A percentile compares a stretch with the other conserved stretches of the same genome.
Conservation (phyloP, 2,113 vertebrate species). For the Genyomyrus donnyi region DNA sequence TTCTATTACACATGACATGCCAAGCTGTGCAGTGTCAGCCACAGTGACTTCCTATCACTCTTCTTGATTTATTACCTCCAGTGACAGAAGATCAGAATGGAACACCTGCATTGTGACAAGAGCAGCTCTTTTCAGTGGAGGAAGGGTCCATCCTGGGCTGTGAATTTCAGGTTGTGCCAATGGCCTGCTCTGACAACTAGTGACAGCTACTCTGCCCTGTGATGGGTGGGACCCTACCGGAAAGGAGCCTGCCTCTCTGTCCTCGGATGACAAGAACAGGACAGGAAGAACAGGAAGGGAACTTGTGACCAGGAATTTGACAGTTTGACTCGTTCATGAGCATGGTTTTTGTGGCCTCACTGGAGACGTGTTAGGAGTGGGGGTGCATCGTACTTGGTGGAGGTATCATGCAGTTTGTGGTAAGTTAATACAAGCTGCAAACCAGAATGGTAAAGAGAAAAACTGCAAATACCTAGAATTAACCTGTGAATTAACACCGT, state of each 20-base stretch:
- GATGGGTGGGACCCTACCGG: not conserved
- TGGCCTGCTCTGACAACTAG: not conserved
- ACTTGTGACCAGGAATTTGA: not conserved
- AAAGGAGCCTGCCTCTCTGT: not conserved
- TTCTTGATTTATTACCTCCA: constrained; percentile 11
- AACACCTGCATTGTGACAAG: constrained; percentile 1
- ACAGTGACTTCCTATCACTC: not conserved
- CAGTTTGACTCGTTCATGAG: not conserved
- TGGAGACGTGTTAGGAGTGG: not conserved
- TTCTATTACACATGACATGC: not conserved
- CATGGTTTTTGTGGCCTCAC: not conserved
- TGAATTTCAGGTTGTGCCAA: not conserved
- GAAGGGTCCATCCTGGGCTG: not conserved
- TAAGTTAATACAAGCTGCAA: not conserved
- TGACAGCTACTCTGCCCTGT: not conserved
- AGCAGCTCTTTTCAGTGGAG: not conserved
- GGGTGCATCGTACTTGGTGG: not conserved
- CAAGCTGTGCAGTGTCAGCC: not conserved
- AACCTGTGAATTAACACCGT: not conserved
- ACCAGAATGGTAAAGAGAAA: not conserved
- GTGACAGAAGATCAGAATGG: constrained; percentile 2
- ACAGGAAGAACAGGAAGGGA: not conserved
- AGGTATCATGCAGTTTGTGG: not conserved
- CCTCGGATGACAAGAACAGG: not conserved
- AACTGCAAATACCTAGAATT: not conserved